These are phyloP conservation scores for Hassar affinis DNA, from an alignment of 2,113 vertebrate genomes.

Conservation along the genomic window DNA sequence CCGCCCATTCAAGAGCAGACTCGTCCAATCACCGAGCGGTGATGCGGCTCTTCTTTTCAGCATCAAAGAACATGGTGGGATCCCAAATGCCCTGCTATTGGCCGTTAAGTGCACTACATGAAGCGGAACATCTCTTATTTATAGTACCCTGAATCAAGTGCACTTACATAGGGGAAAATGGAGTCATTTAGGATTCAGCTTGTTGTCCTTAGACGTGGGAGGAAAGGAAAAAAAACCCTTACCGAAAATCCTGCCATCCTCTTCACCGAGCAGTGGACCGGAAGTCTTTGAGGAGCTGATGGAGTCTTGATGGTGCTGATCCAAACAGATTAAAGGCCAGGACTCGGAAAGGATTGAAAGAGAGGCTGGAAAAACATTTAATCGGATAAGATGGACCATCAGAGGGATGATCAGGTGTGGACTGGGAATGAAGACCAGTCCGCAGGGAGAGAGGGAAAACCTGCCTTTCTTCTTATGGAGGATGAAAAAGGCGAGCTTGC, in stretches of 20 bases:
- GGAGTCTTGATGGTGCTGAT: background rate
- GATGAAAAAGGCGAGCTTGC: background rate
- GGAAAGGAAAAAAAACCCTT: background rate
- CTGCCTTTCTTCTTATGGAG: background rate
- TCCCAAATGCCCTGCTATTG: background rate
- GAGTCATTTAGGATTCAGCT: background rate
- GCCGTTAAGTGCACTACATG: background rate
- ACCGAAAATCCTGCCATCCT: background rate
- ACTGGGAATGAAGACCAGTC: background rate
- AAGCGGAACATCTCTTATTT: background rate
- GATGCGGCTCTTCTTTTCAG: background rate
- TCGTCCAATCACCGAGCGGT: background rate
- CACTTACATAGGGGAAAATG: background rate
- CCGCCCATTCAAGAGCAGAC: background rate
- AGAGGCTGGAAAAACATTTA: background rate
- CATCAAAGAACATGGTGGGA: background rate
- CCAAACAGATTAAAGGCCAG: too few relatives aligned
- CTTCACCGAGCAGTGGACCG: background rate
- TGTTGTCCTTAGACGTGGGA: background rate
- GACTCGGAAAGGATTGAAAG: background rate
- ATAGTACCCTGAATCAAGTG: background rate
- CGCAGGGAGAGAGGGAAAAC: background rate
- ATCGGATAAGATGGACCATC: conserved; percentile 3
- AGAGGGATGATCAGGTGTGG: background rate
- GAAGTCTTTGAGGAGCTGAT: conserved; percentile 9